These are phyloP conservation scores for Oncorhynchus kisutch DNA, from an alignment of 2,113 vertebrate genomes.

Conservation along the genomic window DNA sequence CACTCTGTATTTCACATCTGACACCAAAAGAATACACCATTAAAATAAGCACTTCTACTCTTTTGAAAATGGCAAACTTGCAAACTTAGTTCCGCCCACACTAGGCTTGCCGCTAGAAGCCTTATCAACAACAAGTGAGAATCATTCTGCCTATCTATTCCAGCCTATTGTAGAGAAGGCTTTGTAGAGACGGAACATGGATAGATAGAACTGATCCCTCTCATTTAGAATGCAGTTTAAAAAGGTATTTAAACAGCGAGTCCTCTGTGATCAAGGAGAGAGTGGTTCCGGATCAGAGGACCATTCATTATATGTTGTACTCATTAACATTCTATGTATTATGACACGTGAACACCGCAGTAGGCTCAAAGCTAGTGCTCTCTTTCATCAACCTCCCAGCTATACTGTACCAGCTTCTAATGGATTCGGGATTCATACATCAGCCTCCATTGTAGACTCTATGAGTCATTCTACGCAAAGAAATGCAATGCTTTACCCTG, in stretches of 20 bases:
- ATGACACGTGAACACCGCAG: conserved; percentile 26
- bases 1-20: conserved; percentile 10
- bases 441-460: conserved; percentile 42
- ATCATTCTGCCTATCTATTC: conserved; percentile 1
- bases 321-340: conserved; percentile 49
- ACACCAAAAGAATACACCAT: conserved; percentile 24
- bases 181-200: background rate
- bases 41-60: conserved; percentile 14
- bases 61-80: conserved; percentile 13
- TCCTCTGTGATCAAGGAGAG: background rate
- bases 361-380: conserved; percentile 47
- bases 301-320: conserved; percentile 34
- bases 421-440: conserved; percentile 52
- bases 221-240: background rate
- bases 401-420: conserved; percentile 39
- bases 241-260: too few species aligned
- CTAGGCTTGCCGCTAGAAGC: conserved; percentile 12
- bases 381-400: conserved; percentile 48
- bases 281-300: conserved; percentile 20
- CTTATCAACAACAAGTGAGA: conserved; percentile 1
- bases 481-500: conserved; percentile 16
- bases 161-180: background rate
- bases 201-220: background rate
- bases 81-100: conserved; percentile 10
- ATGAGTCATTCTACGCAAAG: conserved; percentile 27